Base-by-base conservation (phyloP, 2,113 vertebrate genomes). In the Osmerus mordax region DNA sequence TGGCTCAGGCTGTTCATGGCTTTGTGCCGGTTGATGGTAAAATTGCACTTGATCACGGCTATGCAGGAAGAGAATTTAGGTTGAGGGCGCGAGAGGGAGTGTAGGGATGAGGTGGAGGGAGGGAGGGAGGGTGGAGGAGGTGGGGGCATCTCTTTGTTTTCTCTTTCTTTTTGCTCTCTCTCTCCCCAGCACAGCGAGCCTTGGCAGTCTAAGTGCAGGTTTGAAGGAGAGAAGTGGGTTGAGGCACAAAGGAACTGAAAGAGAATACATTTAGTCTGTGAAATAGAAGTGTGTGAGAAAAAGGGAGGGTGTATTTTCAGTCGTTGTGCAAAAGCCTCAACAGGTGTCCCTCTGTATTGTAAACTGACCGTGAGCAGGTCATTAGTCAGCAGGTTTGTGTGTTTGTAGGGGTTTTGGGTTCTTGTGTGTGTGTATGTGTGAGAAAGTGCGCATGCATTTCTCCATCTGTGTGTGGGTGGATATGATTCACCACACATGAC, bases 401-500 rank as follows among this genome's bases (percentile, higher is more conserved):
- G 52, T 68, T 23, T 70, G 58, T 69, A 68, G 60, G 60, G 69
- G 52, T 47, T 47, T 47, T 9, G 41, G 62, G 63, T 71, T 59
- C 67, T 65, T 64, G 60, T 65, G 52, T 70, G 68, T 67, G 14
- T 66, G 6, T 51, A 2, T 73, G 14, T 58, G 51, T 72, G 76
- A 32, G 9, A 79, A 69, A 76, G 72, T 71, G 72, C 76, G 75
- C 78, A 81, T 80, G 80, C 77, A 13, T 74, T 74, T 87, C 76
- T 80, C 72, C 73, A 68, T 74, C 29, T 63, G 78, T 87, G 88
- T 56, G 86, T 90, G 87, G 90, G 88, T 84, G 87, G 83, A 73
- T 78, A 67, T 90, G 90, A 93, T 87, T 92, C 89, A 90, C 82
- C 69, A 81, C 81, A 77, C 87, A 87, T 90, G 83, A 91, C 72